Evolutionary conservation across 2,797 vertebrate species (phyloP), one percentile per base, ranked within the genome.

Genomic region (Moxostoma hubbsi): DNA sequence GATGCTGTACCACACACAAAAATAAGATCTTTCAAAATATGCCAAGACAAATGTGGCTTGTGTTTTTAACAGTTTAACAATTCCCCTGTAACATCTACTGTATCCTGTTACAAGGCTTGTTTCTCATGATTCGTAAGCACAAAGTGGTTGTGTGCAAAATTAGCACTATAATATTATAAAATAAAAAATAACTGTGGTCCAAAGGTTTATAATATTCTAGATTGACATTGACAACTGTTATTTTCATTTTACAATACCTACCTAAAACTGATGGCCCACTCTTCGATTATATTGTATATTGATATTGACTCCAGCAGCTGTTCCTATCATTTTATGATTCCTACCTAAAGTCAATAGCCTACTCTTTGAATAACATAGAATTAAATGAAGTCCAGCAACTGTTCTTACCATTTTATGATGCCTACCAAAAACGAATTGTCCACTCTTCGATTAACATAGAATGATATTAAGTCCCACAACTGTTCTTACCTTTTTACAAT

Each of bases 1-100:
- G 49, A 54, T 68, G 51, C 15, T 57, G 64, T 61, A 16, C 7
- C 18, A 68, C 13, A 76, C 24, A 76, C 54, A 59, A 59, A 76
- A 16, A 67, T 13, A 50, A n/a, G 13, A 61, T 77, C 18, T 67
- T 7, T 36, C 15, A 9, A 13, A 50, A 63, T 63, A 10, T 36
- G 43, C 61, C 24, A 36, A 36, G 36, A 4, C 61, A 45, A 1
- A n/a, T 36, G 61, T 12, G 6, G 12, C 61, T 63, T 45, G 43
- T 47, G 62, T 43, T 46, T 45, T 64, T 5, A 15, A 61, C 12
- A 15, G 9, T 43, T 68, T 18, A 1, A 47, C 9, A 58, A 36
- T 9, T 47, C 55, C 62, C 16, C n/a, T 57, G 12, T 57, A 45
- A 7, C 5, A 47, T 75, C 47, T n/a, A 8, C 15, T 18, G 13